A percentile compares a stretch with the other conserved stretches of the same genome.
These are phyloP conservation scores for Dichetophora obliterata DNA, from an alignment of 2,888 invertebrate species.

Conservation along the genomic window DNA sequence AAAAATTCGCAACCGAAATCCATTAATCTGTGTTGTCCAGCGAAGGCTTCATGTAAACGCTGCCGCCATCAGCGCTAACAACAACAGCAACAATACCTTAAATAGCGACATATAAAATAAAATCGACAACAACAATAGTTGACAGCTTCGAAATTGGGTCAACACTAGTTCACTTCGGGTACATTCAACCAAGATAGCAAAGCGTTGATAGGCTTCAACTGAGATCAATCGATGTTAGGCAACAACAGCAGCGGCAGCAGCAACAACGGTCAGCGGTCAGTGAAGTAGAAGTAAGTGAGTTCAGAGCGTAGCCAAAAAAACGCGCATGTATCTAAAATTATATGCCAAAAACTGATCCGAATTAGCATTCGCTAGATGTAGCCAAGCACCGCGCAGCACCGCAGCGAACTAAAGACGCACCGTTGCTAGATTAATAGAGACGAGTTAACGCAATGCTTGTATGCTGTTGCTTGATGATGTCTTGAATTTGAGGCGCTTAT, in stretches of 20 bases:
- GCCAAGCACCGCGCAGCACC: background rate
- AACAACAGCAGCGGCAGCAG: background rate
- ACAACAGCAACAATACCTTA: background rate
- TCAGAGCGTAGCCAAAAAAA: too few relatives aligned
- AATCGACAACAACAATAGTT: conserved; percentile 8
- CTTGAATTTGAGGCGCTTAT: background rate
- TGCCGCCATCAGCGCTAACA: background rate
- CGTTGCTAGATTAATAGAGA: too few relatives aligned
- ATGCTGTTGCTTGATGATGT: background rate
- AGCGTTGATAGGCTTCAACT: background rate
- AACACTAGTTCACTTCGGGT: background rate
- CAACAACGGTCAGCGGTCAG: background rate
- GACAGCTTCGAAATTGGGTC: conserved; percentile 21
- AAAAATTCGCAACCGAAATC: conserved; percentile 16
- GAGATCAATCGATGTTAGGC: background rate
- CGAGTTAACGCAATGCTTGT: background rate
- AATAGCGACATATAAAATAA: background rate
- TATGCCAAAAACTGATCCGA: background rate
- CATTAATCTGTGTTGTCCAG: background rate
- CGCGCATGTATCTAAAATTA: too few relatives aligned
- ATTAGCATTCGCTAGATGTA: conserved; percentile 31
- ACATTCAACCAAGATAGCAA: background rate
- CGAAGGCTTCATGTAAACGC: background rate
- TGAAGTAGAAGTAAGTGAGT: background rate
- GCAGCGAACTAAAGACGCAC: too few relatives aligned